Evolutionary conservation across 2,888 invertebrate genomes (phyloP).

Genomic region (Calameuta idolon): DNA sequence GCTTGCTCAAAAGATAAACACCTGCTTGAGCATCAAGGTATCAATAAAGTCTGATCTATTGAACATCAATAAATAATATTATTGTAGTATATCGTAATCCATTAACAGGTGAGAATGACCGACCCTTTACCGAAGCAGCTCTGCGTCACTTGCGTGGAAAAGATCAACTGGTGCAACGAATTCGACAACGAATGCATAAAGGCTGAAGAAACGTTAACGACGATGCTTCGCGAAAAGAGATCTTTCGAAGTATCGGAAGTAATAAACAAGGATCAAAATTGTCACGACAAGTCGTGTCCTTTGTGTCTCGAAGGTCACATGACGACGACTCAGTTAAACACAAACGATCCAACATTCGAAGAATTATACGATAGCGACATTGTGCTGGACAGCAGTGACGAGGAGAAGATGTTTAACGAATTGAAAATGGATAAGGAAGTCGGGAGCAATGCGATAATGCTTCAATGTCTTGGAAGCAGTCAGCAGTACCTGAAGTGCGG

Average conservation of each 20-base stretch:
- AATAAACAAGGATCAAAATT: slow-evolving; percentile 7
- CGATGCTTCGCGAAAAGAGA: slow-evolving; percentile 39
- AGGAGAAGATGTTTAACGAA: slow-evolving; percentile 39
- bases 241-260: slow-evolving; percentile 22
- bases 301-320: slow-evolving; percentile 48
- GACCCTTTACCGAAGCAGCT: slow-evolving; percentile 53
- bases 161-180: slow-evolving; percentile 49
- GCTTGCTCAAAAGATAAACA: slow-evolving; percentile 51
- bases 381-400: slow-evolving; percentile 51
- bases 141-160: slow-evolving; percentile 46
- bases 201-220: slow-evolving; percentile 46
- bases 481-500: slow-evolving; percentile 52
- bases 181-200: slow-evolving; percentile 49
- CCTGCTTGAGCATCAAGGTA: slow-evolving; percentile 51
- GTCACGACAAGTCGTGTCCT: slow-evolving; percentile 41
- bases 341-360: slow-evolving; percentile 14
- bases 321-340: slow-evolving; percentile 28
- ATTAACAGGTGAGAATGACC: slow-evolving; percentile 44
- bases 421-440: slow-evolving; percentile 27
- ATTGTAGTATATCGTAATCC: neutral
- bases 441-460: slow-evolving; percentile 32
- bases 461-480: slow-evolving; percentile 36
- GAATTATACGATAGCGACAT: slow-evolving; percentile 47
- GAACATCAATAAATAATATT: neutral
- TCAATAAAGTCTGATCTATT: neutral